Evolutionary conservation across 2,113 vertebrate species (phyloP).

Genomic region (Rhipidura dahli): DNA sequence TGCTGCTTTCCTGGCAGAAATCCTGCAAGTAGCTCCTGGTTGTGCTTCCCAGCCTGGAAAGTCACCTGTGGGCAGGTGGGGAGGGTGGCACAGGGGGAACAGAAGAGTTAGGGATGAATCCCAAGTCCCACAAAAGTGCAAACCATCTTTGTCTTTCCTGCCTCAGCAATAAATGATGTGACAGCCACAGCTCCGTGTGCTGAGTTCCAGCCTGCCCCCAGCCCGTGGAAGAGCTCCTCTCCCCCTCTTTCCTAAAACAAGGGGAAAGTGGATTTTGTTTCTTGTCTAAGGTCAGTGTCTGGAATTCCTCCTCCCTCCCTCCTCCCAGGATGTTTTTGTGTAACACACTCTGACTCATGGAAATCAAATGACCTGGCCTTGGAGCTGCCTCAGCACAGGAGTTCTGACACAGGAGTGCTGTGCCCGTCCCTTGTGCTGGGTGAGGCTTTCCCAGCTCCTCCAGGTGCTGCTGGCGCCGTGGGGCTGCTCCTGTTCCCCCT

Average conservation of each 20-base stretch:
- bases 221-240: not conserved
- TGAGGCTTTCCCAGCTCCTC: not conserved
- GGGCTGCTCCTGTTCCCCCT: not conserved
- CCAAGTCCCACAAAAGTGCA: rapidly evolving
- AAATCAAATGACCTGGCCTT: slow-evolving; percentile 35
- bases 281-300: not conserved
- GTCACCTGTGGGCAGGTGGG: not conserved
- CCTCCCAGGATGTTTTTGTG: slow-evolving; percentile 33
- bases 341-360: not conserved
- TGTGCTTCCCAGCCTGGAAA: not conserved
- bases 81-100: not conserved
- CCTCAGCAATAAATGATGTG: rapidly evolving
- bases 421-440: not conserved
- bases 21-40: not conserved
- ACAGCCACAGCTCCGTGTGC: rapidly evolving
- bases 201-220: not conserved
- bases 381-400: not conserved
- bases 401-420: rapidly evolving
- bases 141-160: not conserved
- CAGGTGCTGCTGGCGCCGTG: rapidly evolving
- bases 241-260: not conserved
- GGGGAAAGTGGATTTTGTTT: not conserved
- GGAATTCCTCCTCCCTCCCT: slow-evolving; percentile 12
- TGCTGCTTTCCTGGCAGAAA: not conserved
- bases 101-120: not conserved